Percentiles rank a stretch among this genome's conserved stretches.
Evolutionary conservation across 2,797 vertebrate genomes (phyloP).

Genomic region (Hemibagrus guttatus): DNA sequence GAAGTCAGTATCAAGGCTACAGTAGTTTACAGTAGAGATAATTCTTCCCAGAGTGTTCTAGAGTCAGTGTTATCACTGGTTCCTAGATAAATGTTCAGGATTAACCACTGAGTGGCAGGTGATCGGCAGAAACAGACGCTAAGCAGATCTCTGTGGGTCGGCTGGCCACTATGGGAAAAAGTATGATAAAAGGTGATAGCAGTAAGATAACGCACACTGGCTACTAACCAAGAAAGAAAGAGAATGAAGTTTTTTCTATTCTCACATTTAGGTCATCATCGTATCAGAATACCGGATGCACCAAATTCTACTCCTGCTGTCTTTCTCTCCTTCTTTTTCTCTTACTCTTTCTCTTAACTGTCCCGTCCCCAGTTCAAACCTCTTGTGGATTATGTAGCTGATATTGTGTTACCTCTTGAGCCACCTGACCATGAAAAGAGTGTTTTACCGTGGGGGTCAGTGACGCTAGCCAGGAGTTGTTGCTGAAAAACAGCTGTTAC

Average conservation of each 20-base stretch:
- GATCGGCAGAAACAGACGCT: slow-evolving; percentile 72
- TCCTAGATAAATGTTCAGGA: slow-evolving; percentile 61
- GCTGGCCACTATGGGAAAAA: slow-evolving; percentile 61
- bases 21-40: slow-evolving; percentile 14
- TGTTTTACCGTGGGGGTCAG: slow-evolving; percentile 62
- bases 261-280: slow-evolving; percentile 51
- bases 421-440: slow-evolving; percentile 75
- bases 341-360: slow-evolving; percentile 55
- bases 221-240: slow-evolving; percentile 66
- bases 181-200: slow-evolving; percentile 58
- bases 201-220: slow-evolving; percentile 59
- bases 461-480: slow-evolving; percentile 53
- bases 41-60: slow-evolving; percentile 56
- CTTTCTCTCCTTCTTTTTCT: background rate
- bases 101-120: slow-evolving; percentile 70
- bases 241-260: slow-evolving; percentile 58
- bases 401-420: slow-evolving; percentile 73
- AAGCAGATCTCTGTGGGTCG: slow-evolving; percentile 66
- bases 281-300: slow-evolving; percentile 12
- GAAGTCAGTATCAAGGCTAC: background rate
- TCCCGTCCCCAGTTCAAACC: slow-evolving; percentile 72
- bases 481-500: slow-evolving; percentile 65
- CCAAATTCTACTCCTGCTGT: slow-evolving; percentile 61
- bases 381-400: slow-evolving; percentile 71
- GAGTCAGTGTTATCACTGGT: slow-evolving; percentile 65